Evolutionary conservation across 1,140 invertebrate genomes (phyloP).

Genomic region (Pseudachorutes palmiensis): DNA sequence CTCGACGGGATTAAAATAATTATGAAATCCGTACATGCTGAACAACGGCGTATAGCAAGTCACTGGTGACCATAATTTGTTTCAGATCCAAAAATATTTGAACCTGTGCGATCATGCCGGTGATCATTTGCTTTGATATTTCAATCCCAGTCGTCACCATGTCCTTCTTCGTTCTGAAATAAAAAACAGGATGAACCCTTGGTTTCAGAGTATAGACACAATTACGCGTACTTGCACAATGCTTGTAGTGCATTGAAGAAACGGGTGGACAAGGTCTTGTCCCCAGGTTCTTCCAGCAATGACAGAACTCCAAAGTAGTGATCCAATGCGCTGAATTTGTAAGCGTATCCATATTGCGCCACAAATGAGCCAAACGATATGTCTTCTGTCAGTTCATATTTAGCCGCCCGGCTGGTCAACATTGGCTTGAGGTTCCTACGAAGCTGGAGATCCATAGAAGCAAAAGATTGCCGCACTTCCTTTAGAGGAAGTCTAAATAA

Average conservation of each 20-base stretch:
- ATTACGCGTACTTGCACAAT: slow-evolving; percentile 49
- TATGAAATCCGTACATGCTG: slow-evolving; percentile 57
- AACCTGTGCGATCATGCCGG: slow-evolving; percentile 67
- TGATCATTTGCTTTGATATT: slow-evolving; percentile 62
- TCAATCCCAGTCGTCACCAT: slow-evolving; percentile 61
- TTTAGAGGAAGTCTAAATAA: slow-evolving; percentile 66
- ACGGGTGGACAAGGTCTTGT: slow-evolving; percentile 52
- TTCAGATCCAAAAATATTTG: slow-evolving; percentile 71
- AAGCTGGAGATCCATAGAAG: slow-evolving; percentile 77
- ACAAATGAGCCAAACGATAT: slow-evolving; percentile 67
- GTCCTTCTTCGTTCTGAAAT: slow-evolving; percentile 31
- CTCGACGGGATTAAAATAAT: too few relatives aligned
- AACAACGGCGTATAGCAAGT: slow-evolving; percentile 79
- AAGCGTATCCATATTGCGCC: slow-evolving; percentile 69
- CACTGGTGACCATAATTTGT: slow-evolving; percentile 72
- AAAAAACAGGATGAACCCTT: slow-evolving; percentile 7
- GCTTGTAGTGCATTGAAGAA: slow-evolving; percentile 70
- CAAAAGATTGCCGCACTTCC: slow-evolving; percentile 76
- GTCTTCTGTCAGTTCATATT: slow-evolving; percentile 63
- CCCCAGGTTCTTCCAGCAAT: slow-evolving; percentile 63
- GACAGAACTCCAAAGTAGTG: slow-evolving; percentile 71
- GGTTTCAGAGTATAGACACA: slow-evolving; percentile 15
- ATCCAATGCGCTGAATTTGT: slow-evolving; percentile 72
- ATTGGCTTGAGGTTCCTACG: slow-evolving; percentile 66
- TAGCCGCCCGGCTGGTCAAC: slow-evolving; percentile 59